These are phyloP conservation scores for Lophotriccus pileatus DNA, from an alignment of 2,797 vertebrate species.

Conservation along the genomic window DNA sequence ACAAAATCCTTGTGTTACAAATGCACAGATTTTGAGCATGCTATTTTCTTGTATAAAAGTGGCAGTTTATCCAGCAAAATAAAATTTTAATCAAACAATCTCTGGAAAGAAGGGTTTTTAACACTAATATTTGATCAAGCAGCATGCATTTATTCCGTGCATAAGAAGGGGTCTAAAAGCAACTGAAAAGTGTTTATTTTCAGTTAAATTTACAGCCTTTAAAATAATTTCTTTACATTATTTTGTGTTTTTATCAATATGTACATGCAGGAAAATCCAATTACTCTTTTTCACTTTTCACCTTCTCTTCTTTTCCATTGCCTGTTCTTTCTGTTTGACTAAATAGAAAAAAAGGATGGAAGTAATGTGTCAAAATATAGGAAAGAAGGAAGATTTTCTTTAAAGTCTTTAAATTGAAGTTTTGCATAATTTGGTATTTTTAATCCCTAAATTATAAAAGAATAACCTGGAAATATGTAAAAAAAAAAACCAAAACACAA, in stretches of 20 bases:
- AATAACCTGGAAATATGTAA: neutral
- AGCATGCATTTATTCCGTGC: neutral
- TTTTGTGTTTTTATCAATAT: neutral
- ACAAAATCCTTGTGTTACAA: neutral
- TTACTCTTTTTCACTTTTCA: accelerated
- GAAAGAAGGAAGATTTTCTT: neutral
- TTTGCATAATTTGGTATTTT: neutral
- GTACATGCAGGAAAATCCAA: neutral
- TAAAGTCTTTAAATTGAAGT: neutral
- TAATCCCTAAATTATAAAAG: neutral
- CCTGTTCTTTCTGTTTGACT: neutral
- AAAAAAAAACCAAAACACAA: neutral
- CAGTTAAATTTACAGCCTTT: neutral
- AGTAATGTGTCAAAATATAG: neutral
- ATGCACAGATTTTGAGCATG: neutral
- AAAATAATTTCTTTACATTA: neutral
- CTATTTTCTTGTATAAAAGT: neutral
- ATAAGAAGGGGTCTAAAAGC: neutral
- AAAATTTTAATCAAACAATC: neutral
- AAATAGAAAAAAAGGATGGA: neutral
- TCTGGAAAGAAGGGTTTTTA: neutral
- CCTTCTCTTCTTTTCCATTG: neutral
- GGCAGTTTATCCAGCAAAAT: neutral
- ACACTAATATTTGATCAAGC: neutral
- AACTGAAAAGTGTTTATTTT: neutral